Percentiles rank a stretch among this genome's conserved stretches.
These are phyloP conservation scores for Ligdia adustata DNA, from an alignment of 2,888 invertebrate genomes.

Conservation along the genomic window DNA sequence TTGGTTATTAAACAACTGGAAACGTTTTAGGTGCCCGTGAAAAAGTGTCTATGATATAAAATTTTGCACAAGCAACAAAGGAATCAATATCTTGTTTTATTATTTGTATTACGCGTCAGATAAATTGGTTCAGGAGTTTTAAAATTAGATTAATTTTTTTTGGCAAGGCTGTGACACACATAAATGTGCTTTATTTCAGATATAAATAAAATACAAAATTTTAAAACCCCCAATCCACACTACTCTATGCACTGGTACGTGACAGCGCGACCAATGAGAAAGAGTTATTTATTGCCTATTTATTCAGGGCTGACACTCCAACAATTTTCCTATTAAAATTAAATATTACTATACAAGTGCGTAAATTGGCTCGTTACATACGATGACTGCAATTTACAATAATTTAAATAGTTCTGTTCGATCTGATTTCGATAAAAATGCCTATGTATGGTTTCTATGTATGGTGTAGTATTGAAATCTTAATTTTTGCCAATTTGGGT, in stretches of 20 bases:
- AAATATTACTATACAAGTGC: conserved; percentile 23
- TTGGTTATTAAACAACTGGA: too few species aligned
- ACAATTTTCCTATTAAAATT: conserved; percentile 36
- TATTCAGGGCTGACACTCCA: conserved; percentile 28
- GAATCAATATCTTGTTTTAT: too few species aligned
- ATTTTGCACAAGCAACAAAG: too few species aligned
- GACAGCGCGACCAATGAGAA: conserved; percentile 24
- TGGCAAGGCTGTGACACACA: too few species aligned
- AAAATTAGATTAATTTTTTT: too few species aligned
- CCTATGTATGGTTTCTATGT: background rate
- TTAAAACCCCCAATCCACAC: background rate
- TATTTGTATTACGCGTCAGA: too few species aligned
- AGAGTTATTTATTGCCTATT: conserved; percentile 31
- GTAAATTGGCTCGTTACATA: conserved; percentile 17
- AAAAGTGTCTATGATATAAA: too few species aligned
- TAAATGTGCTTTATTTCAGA: too few species aligned
- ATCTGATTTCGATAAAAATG: conserved; percentile 6
- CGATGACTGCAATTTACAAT: conserved; percentile 16
- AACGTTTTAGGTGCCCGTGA: too few species aligned
- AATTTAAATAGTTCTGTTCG: conserved; percentile 11
- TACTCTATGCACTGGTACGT: conserved; percentile 24
- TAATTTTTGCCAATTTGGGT: background rate
- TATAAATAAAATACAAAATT: too few species aligned
- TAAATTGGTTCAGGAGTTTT: too few species aligned
- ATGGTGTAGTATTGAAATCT: background rate